Evolutionary conservation across 1,140 invertebrate species (phyloP).

Genomic region (Antheraea pernyi): DNA sequence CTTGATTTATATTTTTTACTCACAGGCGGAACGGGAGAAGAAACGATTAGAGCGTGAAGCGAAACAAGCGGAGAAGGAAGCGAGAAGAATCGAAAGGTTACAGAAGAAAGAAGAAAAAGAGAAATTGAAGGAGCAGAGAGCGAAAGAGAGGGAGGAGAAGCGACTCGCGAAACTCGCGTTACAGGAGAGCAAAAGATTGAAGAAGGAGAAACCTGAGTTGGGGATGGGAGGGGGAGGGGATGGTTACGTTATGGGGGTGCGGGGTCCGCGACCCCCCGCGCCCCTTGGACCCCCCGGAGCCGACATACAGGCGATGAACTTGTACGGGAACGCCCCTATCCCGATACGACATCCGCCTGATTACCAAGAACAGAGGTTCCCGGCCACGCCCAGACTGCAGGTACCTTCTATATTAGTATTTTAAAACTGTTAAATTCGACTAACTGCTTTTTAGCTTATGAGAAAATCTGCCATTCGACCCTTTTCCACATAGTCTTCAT

Average conservation of each 20-base stretch:
- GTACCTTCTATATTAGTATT: slow-evolving; percentile 28
- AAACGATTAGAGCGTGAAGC: slow-evolving; percentile 72
- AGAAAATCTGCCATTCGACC: too few species aligned
- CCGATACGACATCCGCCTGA: slow-evolving; percentile 11
- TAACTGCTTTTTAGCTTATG: too few species aligned
- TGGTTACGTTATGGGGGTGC: slow-evolving; percentile 13
- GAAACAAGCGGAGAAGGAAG: slow-evolving; percentile 80
- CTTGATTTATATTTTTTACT: too few species aligned
- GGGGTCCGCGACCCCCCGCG: neutral
- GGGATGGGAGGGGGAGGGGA: slow-evolving; percentile 17
- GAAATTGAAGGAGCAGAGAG: slow-evolving; percentile 78
- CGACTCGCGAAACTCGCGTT: slow-evolving; percentile 59
- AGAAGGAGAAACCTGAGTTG: slow-evolving; percentile 50
- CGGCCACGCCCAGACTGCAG: slow-evolving; percentile 51
- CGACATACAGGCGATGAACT: slow-evolving; percentile 2
- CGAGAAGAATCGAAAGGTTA: slow-evolving; percentile 79
- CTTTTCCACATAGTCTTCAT: too few species aligned
- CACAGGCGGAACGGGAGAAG: slow-evolving; percentile 64
- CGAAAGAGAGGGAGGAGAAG: slow-evolving; percentile 75
- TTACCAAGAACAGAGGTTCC: slow-evolving; percentile 35
- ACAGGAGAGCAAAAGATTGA: slow-evolving; percentile 66
- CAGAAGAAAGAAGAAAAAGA: slow-evolving; percentile 83
- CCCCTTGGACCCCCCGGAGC: too few species aligned
- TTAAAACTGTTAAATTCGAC: too few species aligned
- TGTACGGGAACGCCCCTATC: slow-evolving; percentile 8